Base-by-base conservation (phyloP, 2,888 invertebrate genomes). In the Eristalis tenax region DNA sequence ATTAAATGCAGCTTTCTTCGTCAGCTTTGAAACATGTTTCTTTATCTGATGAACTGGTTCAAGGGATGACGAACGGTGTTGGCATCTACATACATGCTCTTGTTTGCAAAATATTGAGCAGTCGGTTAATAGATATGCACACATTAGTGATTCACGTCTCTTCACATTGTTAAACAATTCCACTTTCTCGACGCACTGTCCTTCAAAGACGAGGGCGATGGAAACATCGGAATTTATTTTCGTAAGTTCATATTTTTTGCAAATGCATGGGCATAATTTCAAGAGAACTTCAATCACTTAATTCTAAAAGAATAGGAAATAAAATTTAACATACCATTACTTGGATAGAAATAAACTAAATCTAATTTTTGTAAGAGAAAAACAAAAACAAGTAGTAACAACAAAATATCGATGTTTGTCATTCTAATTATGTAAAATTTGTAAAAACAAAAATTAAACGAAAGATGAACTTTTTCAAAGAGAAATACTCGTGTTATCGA, bases 161-260 rank as follows among this genome's bases (percentile, higher is more conserved):
- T 50, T 50, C 50, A n/a, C 6, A 18, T 18, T 50, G 8, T 50
- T 18, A 4, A 0, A 1, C 43, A 4, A 50, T 5, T 50, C 18
- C 18, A 50, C 50, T 50, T 50, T 50, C 50, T 18, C 18, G 1
- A 43, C 43, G 18, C 50, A 18, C 50, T 50, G 50, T 50, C 18
- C 50, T 50, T 50, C 18, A 18, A 18, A 50, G 8, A 18, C 6
- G 1, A 8, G 32, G 32, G 0, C 32, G 32, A 32, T 32, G 32
- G 32, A 32, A 32, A 32, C 18, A n/a, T 50, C 50, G 50, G 1
- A 50, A 18, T 50, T 18, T 8, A 1, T 18, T 50, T 50, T 18
- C n/a, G 18, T 50, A 71, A 85, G 80, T 85, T 85, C 80, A 80
- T 85, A 81, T 85, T 81, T 85, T 85, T 85, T 85, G 84, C 84